Evolutionary conservation across 2,888 invertebrate genomes (phyloP).

Genomic region (Netelia inedita): DNA sequence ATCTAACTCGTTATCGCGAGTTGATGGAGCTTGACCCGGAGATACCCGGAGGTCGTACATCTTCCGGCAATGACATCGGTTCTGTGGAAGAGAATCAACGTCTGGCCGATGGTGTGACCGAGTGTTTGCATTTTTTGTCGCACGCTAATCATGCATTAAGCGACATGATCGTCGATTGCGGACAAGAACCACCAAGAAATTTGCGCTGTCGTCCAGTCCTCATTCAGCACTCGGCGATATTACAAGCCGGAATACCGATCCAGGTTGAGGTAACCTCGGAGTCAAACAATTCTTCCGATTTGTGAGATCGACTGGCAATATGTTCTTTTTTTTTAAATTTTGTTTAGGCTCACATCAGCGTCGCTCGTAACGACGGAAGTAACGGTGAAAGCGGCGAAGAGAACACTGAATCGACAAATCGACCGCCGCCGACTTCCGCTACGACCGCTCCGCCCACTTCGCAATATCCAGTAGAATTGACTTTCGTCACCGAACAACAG

Average conservation of each 20-base stretch:
- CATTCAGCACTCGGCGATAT: constrained; percentile 89
- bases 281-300: too few relatives aligned
- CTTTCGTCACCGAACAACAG: constrained; percentile 45
- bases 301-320: background rate
- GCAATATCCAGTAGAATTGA: constrained; percentile 47
- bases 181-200: constrained; percentile 89
- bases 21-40: constrained; percentile 88
- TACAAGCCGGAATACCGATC: constrained; percentile 89
- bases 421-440: constrained; percentile 55
- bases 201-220: constrained; percentile 91
- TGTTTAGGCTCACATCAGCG: constrained; percentile 60
- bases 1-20: constrained; percentile 88
- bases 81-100: constrained; percentile 87
- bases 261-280: constrained; percentile 86
- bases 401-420: constrained; percentile 58
- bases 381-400: constrained; percentile 58
- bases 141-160: constrained; percentile 96
- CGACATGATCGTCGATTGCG: constrained; percentile 92
- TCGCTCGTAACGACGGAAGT: constrained; percentile 66
- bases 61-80: constrained; percentile 66
- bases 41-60: constrained; percentile 78
- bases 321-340: background rate
- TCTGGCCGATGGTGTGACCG: constrained; percentile 91
- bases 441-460: constrained; percentile 37
- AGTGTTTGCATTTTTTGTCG: constrained; percentile 93